Conservation (phyloP, 2,888 invertebrate species). For the Hymenopus coronatus region DNA sequence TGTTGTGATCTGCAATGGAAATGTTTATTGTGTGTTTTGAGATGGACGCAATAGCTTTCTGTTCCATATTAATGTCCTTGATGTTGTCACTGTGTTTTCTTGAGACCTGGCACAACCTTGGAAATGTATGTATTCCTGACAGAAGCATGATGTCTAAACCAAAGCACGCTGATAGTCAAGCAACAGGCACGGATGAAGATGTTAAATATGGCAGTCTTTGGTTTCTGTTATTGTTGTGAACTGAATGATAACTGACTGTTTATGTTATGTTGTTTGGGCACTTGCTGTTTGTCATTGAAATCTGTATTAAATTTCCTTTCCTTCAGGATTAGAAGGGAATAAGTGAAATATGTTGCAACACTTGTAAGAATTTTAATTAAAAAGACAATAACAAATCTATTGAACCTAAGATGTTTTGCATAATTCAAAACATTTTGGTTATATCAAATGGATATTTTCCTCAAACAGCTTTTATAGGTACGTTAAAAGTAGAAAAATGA, state of each 20-base stretch:
- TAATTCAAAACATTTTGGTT: background rate
- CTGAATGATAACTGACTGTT: background rate
- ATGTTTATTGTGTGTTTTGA: background rate
- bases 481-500: too few relatives aligned
- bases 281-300: background rate
- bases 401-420: too few relatives aligned
- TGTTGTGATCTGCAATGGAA: background rate
- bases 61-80: background rate
- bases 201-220: background rate
- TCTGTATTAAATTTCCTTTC: background rate
- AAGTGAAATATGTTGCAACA: background rate
- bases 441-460: background rate
- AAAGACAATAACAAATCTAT: too few relatives aligned
- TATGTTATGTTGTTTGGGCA: background rate
- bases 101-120: conserved; percentile 9
- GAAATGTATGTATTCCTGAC: conserved; percentile 9
- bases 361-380: too few relatives aligned
- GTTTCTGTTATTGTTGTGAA: background rate
- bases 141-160: conserved; percentile 6
- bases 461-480: background rate
- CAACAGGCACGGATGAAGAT: background rate
- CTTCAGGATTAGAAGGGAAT: background rate
- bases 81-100: background rate
- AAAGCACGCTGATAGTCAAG: background rate
- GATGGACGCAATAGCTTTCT: conserved; percentile 4